phyloP scores from a whole-genome alignment of 2,797 vertebrate genomes.

The Pagetopsis macropterus region DNA sequence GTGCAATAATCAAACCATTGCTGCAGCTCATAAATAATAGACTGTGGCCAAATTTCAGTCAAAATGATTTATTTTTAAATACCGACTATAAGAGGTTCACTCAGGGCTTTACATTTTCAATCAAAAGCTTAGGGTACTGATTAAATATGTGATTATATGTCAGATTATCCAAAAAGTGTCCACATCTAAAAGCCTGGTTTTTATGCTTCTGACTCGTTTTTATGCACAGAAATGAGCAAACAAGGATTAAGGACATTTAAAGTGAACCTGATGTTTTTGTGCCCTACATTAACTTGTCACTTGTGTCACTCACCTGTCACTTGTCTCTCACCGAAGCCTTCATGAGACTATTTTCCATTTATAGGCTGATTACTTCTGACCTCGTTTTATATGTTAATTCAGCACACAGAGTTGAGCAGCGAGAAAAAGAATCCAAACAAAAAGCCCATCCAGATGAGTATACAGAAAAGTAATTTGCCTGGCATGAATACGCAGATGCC shows the following conservation, averaged over 20 bases:
- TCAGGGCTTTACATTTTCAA: not conserved
- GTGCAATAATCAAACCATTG: no score
- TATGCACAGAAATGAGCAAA: not conserved
- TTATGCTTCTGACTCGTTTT: not conserved
- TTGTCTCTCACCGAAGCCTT: constrained; percentile 24
- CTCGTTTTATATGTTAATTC: constrained; percentile 58
- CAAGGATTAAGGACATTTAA: not conserved
- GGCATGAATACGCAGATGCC: constrained; percentile 35
- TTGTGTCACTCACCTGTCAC: constrained; percentile 38
- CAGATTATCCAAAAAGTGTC: not conserved
- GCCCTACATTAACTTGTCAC: constrained; percentile 23
- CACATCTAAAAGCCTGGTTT: no score
- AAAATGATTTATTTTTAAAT: not conserved
- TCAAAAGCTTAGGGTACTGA: not conserved
- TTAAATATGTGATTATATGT: no score
- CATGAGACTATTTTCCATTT: constrained; percentile 30
- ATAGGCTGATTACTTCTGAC: constrained; percentile 57
- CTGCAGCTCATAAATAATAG: no score
- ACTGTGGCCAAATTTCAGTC: not conserved
- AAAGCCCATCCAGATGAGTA: constrained; percentile 33
- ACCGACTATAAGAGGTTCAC: not conserved
- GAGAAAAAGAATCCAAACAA: constrained; percentile 18
- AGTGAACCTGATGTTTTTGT: constrained; percentile 5
- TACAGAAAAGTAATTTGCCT: constrained; percentile 43
- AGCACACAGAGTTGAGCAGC: not conserved